A percentile compares a stretch with the other conserved stretches of the same genome.
Evolutionary conservation across 1,140 invertebrate genomes (phyloP).

Genomic region (Cydia fagiglandana): DNA sequence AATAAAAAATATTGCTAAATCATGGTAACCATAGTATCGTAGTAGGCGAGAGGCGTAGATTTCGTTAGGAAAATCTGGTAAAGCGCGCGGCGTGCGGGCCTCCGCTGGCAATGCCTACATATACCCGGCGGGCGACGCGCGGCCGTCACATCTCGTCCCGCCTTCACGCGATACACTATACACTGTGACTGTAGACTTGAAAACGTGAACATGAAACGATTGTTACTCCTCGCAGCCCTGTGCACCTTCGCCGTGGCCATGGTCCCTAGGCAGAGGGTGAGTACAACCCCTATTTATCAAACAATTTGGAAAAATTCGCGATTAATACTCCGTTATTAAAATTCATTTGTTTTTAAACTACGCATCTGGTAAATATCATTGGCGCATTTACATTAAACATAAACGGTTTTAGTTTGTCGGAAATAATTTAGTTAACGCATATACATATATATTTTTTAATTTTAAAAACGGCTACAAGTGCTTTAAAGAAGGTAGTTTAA

Average conservation of each 20-base stretch:
- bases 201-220: constrained; percentile 43
- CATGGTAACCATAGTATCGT: constrained; percentile 5
- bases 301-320: not conserved
- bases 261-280: constrained; percentile 53
- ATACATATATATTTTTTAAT: not conserved
- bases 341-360: constrained; percentile 26
- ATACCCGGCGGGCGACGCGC: not conserved
- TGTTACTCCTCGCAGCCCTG: constrained; percentile 41
- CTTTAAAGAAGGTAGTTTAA: constrained; percentile 1
- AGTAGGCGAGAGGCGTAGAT: constrained; percentile 25
- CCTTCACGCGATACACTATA: constrained; percentile 3
- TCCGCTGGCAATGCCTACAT: constrained; percentile 43
- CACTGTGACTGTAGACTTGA: not conserved
- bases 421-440: not conserved
- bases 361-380: not conserved
- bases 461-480: not conserved
- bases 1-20: not conserved
- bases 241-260: constrained; percentile 47
- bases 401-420: not conserved
- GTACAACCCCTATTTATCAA: constrained; percentile 34
- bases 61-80: constrained; percentile 27
- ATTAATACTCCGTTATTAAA: not conserved
- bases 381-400: not conserved
- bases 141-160: not conserved
- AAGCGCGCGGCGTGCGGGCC: constrained; percentile 45